Percentiles rank a stretch among this genome's conserved stretches.
phyloP scores from a whole-genome alignment of 2,888 invertebrate genomes.

The Pachymerium ferrugineum region DNA sequence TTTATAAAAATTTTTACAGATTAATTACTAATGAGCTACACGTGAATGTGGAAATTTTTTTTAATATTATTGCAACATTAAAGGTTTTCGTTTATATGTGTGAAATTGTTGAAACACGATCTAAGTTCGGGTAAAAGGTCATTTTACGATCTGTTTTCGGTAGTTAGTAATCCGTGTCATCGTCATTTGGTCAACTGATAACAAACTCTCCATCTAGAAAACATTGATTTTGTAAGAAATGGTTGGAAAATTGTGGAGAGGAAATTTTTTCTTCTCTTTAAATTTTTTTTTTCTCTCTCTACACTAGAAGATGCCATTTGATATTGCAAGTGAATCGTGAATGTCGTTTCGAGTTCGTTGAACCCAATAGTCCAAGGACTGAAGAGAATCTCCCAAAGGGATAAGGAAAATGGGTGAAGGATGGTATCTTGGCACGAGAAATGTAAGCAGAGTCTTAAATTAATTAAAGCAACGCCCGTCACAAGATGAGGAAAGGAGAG shows the following conservation, averaged over 20 bases:
- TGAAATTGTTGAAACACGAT: neutral
- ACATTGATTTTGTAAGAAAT: neutral
- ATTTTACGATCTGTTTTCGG: neutral
- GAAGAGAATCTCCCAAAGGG: neutral
- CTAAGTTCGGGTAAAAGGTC: neutral
- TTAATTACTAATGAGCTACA: neutral
- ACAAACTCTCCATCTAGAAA: too few species aligned
- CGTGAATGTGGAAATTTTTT: too few species aligned
- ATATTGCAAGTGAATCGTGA: neutral
- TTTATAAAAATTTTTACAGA: neutral
- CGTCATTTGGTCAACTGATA: too few species aligned
- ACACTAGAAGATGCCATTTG: too few species aligned
- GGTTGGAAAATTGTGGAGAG: neutral
- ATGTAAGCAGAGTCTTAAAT: neutral
- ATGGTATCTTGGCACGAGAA: neutral
- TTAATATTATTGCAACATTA: too few species aligned
- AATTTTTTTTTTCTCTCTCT: neutral
- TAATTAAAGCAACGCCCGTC: conserved; percentile 9
- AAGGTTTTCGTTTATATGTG: neutral
- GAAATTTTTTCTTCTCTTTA: neutral
- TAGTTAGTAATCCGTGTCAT: neutral
- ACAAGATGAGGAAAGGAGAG: neutral
- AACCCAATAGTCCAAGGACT: neutral
- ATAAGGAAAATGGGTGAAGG: neutral
- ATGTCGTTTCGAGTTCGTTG: neutral